Conservation (phyloP, 2,888 invertebrate genomes). For the Drosophila helvetica region DNA sequence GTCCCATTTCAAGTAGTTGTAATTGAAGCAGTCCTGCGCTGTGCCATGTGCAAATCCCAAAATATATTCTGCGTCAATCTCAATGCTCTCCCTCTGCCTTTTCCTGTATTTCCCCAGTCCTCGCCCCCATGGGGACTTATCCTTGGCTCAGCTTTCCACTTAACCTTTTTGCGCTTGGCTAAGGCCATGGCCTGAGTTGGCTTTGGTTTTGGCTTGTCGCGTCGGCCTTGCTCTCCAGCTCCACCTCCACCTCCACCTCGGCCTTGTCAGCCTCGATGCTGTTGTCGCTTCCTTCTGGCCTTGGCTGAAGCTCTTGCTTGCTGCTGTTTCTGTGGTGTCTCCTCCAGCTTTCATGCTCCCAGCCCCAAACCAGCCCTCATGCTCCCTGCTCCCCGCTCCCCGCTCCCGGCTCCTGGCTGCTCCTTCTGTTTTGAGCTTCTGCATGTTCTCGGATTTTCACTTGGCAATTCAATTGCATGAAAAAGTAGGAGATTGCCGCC, state of each 20-base stretch:
- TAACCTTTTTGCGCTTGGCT: conserved; percentile 66
- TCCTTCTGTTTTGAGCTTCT: conserved; percentile 14
- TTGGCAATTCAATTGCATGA: conserved; percentile 72
- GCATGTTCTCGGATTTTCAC: conserved; percentile 51
- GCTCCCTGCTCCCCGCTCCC: neutral
- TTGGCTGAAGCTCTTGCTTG: neutral
- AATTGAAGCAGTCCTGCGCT: conserved; percentile 51
- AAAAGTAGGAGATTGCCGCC: conserved; percentile 46
- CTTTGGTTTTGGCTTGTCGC: conserved; percentile 45
- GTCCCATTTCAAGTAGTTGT: conserved; percentile 64
- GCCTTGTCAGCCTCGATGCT: conserved; percentile 36
- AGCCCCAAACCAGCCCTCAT: neutral
- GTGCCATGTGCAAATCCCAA: conserved; percentile 53
- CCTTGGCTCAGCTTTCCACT: conserved; percentile 71
- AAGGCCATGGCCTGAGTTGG: conserved; percentile 53
- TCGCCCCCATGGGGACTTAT: conserved; percentile 26
- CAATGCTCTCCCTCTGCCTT: conserved; percentile 4
- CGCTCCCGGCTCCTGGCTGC: neutral
- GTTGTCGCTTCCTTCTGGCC: conserved; percentile 27
- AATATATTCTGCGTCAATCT: conserved; percentile 63
- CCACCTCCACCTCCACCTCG: conserved; percentile 5
- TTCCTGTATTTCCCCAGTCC: neutral
- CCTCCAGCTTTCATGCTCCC: too few relatives aligned
- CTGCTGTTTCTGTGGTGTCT: neutral
- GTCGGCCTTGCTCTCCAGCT: neutral